Evolutionary conservation across 2,888 invertebrate genomes (phyloP), one percentile per base, ranked within the genome.

Genomic region (Agriopis leucophaearia): DNA sequence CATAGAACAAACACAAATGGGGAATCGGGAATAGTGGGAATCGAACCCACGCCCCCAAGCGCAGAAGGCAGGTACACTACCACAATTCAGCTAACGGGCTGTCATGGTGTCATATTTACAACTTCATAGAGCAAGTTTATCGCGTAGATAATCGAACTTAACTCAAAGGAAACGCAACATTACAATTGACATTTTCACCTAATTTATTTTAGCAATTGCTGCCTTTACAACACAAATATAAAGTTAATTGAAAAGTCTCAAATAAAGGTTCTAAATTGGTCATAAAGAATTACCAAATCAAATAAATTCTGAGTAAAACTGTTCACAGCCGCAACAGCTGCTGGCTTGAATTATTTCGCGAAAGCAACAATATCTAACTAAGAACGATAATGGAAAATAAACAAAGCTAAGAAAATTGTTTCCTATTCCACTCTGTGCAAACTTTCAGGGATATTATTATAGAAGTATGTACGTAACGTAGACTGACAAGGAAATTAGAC

Each of bases 381-480:
- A 64, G 77, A 76, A 63, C 70, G 70, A 71, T 80, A 78, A 81
- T 81, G 70, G 71, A 81, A 81, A 54, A 72, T 69, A 75, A 81
- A 80, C 79, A 79, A 67, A 27, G 55, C 63, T 64, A 57, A 69
- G 66, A 67, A 73, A 74, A 73, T 77, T 71, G 72, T 76, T 71
- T 75, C 66, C 57, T 60, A 69, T 69, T 74, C 27, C 10, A 55
- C 52, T 72, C 59, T 60, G 64, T 18, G 67, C 60, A 74, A 72
- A 73, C 61, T 72, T 66, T 15, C 36, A 16, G 36, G 44, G 47
- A 68, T 71, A 67, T 66, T 64, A 64, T 61, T 61, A 59, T 66
- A 62, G 51, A 44, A 42, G 42, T 2, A n/a, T 42, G 15, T 56
- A 6, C 63, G 15, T 15, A 45, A 42, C 13, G 35, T 42, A 13